Conservation (phyloP, 2,113 vertebrate genomes). For the Cygnus atratus region DNA sequence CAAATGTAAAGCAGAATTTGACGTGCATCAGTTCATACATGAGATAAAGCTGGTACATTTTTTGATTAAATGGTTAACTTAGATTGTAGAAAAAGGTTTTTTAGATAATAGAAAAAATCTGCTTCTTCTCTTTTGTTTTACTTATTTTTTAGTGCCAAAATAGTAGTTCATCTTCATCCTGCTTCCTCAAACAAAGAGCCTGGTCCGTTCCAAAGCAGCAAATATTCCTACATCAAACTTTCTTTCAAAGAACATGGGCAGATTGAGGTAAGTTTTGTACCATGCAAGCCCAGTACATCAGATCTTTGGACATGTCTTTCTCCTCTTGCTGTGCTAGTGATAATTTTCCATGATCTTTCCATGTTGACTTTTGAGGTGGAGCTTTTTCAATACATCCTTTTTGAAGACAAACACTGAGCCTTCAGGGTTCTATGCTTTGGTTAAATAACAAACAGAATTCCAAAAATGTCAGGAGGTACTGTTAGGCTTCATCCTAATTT, state of each 20-base stretch:
- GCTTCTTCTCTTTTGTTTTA: not conserved
- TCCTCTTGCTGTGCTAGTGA: not conserved
- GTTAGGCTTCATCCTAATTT: not conserved
- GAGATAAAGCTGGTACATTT: not conserved
- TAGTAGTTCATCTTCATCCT: slow-evolving; percentile 92
- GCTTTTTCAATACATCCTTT: slow-evolving; percentile 27
- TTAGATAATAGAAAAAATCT: not conserved
- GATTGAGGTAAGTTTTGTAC: slow-evolving; percentile 85
- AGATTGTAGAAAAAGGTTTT: not conserved
- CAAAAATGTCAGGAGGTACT: not conserved
- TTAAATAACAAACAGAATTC: not conserved
- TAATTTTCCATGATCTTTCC: not conserved
- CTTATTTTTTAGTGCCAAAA: slow-evolving; percentile 88
- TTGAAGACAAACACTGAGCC: not conserved
- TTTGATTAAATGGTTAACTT: not conserved
- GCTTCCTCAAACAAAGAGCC: slow-evolving; percentile 86
- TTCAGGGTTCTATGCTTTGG: not conserved
- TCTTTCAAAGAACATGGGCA: slow-evolving; percentile 98
- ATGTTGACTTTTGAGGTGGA: slow-evolving; percentile 43
- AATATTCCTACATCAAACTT: slow-evolving; percentile 90
- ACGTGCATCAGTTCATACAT: not conserved
- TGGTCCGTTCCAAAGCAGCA: slow-evolving; percentile 94
- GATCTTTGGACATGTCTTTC: not conserved
- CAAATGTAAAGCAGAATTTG: not conserved
- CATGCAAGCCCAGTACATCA: not conserved